Conservation (phyloP, 2,888 invertebrate genomes). For the Tenthredo amoena region DNA sequence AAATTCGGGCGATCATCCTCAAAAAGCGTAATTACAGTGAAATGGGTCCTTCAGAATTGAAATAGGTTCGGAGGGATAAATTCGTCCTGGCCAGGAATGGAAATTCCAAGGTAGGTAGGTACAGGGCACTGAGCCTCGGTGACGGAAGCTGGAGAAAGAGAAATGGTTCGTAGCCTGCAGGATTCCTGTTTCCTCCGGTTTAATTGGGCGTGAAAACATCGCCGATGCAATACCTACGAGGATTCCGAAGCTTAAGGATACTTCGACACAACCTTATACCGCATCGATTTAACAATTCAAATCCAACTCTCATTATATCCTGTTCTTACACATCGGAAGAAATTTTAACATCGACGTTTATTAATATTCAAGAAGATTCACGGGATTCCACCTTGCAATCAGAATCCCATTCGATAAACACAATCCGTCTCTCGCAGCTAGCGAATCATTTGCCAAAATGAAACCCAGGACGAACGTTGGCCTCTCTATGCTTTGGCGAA, state of each 20-base stretch:
- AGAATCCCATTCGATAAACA: neutral
- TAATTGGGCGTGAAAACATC: slow-evolving; percentile 78
- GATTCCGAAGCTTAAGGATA: neutral
- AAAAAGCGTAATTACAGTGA: slow-evolving; percentile 29
- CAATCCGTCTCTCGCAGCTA: neutral
- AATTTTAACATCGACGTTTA: neutral
- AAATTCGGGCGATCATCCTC: neutral
- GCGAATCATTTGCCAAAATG: neutral
- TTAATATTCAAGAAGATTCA: neutral
- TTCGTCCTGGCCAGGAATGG: slow-evolving; percentile 8
- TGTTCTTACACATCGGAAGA: neutral
- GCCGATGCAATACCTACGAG: slow-evolving; percentile 71
- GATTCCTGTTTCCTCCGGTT: slow-evolving; percentile 74
- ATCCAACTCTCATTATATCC: neutral
- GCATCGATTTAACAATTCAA: neutral
- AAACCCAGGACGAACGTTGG: no score
- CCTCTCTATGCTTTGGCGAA: no score
- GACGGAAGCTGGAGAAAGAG: neutral
- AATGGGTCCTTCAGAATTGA: slow-evolving; percentile 24
- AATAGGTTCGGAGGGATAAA: slow-evolving; percentile 25
- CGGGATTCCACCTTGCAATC: neutral
- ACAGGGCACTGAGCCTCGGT: neutral
- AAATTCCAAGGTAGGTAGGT: neutral
- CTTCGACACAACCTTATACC: neutral
- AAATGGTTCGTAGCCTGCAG: slow-evolving; percentile 56